These are phyloP conservation scores for Orestias chungarensis DNA, from an alignment of 2,797 vertebrate species.

Conservation along the genomic window DNA sequence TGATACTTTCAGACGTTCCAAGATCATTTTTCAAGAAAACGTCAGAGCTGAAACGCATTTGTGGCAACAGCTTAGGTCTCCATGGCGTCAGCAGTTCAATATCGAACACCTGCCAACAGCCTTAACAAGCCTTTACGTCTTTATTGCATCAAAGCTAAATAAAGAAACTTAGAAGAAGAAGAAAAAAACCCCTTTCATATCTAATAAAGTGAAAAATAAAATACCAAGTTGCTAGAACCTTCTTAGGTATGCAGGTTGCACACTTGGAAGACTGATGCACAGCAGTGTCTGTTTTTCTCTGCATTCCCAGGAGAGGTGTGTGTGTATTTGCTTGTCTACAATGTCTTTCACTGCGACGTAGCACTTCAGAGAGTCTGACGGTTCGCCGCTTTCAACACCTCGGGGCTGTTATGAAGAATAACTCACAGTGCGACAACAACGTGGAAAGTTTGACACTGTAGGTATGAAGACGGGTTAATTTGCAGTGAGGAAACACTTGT, in stretches of 20 bases:
- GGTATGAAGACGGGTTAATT: constrained; percentile 21
- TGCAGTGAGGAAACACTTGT: constrained; percentile 27
- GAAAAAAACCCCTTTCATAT: constrained; percentile 50
- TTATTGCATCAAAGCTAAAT: constrained; percentile 8
- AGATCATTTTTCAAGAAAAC: constrained; percentile 4
- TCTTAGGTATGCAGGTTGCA: constrained; percentile 51
- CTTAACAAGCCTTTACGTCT: neutral
- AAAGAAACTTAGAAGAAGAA: constrained; percentile 25
- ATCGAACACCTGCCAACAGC: neutral
- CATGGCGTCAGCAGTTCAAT: neutral
- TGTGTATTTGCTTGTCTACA: constrained; percentile 49
- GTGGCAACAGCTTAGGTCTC: constrained; percentile 8
- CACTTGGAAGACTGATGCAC: constrained; percentile 31
- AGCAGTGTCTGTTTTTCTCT: constrained; percentile 27
- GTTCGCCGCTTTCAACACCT: constrained; percentile 45
- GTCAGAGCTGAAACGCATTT: neutral
- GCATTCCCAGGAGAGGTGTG: constrained; percentile 69
- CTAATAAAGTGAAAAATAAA: constrained; percentile 40
- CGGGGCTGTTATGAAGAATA: constrained; percentile 14
- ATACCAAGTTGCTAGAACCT: constrained; percentile 41
- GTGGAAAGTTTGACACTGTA: constrained; percentile 10
- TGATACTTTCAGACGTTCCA: neutral
- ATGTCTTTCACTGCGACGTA: constrained; percentile 50
- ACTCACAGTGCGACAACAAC: constrained; percentile 50
- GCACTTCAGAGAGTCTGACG: constrained; percentile 22